Evolutionary conservation across 1,140 invertebrate species (phyloP).

Genomic region (Metopolophium dirhodum): DNA sequence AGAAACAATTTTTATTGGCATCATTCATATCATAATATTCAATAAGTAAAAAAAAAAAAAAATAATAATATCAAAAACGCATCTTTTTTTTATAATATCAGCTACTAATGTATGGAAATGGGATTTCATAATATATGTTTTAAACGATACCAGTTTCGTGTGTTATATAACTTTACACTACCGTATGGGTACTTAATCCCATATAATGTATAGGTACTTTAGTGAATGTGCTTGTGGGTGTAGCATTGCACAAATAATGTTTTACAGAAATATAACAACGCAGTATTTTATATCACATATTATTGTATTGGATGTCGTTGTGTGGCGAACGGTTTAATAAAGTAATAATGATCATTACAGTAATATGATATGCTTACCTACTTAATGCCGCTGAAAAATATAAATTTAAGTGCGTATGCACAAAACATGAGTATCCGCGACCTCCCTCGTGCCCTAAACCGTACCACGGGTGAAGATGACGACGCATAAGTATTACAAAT

Average conservation of each 20-base stretch:
- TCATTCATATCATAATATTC: background rate
- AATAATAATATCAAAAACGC: background rate
- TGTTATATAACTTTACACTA: background rate
- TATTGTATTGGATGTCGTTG: background rate
- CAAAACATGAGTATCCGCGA: background rate
- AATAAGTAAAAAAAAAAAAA: background rate
- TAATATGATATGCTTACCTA: background rate
- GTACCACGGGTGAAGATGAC: background rate
- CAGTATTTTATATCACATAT: background rate
- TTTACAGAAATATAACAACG: background rate
- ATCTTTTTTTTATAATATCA: background rate
- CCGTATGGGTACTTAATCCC: background rate
- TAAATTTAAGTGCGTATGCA: background rate
- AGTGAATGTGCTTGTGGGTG: background rate
- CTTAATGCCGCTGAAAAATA: background rate
- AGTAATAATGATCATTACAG: background rate
- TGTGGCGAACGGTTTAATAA: background rate
- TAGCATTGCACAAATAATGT: too few relatives aligned
- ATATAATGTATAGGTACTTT: too few relatives aligned
- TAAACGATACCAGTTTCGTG: background rate
- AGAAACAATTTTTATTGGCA: background rate
- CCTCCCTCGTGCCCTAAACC: background rate
- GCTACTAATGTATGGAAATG: background rate
- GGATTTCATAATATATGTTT: background rate
- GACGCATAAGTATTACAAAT: background rate